These are phyloP conservation scores for Selene dorsalis DNA, from an alignment of 2,797 vertebrate genomes.

Conservation along the genomic window DNA sequence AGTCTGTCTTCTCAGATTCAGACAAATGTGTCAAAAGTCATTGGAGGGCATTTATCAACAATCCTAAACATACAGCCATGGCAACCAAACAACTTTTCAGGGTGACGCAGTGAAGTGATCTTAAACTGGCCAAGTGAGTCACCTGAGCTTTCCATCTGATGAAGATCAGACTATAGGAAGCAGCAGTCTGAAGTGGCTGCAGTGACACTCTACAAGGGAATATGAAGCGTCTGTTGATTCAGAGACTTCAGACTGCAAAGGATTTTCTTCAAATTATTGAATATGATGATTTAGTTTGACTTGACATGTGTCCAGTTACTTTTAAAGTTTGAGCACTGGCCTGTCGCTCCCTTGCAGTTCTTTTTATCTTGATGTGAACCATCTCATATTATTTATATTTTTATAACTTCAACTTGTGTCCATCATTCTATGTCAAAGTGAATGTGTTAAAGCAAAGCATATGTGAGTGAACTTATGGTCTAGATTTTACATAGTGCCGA, in stretches of 20 bases:
- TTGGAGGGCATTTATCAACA: background rate
- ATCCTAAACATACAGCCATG: background rate
- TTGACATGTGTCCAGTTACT: background rate
- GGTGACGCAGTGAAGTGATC: background rate
- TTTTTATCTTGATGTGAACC: too few relatives aligned
- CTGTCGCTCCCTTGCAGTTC: too few relatives aligned
- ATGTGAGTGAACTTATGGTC: background rate
- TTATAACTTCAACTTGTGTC: background rate
- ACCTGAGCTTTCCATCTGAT: background rate
- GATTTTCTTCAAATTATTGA: background rate
- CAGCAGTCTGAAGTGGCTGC: background rate
- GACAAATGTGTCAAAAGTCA: background rate
- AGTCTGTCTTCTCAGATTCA: background rate
- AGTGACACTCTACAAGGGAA: background rate
- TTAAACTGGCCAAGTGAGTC: background rate
- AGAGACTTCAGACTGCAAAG: background rate
- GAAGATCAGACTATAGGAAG: background rate
- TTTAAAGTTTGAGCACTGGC: too few relatives aligned
- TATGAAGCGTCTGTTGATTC: too few relatives aligned
- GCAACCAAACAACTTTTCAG: background rate
- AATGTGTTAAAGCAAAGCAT: background rate
- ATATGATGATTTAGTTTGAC: background rate
- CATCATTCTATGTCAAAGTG: background rate
- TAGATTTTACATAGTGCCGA: background rate
- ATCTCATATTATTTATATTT: background rate